Evolutionary conservation across 2,113 vertebrate genomes (phyloP).

Genomic region (Ceuthmochares aereus): DNA sequence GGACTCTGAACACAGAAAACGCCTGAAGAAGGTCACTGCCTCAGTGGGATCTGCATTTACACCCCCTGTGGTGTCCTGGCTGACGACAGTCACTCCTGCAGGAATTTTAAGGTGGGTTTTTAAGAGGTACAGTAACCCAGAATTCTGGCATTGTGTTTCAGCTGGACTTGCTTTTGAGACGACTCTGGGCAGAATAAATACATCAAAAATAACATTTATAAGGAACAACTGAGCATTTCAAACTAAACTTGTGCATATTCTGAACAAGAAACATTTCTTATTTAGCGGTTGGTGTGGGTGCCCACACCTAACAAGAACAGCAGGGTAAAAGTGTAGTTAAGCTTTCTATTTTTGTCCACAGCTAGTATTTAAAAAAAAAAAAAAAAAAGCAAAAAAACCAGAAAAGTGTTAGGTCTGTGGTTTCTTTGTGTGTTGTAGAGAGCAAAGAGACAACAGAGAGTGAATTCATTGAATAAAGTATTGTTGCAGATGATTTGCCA

Average conservation of each 20-base stretch:
- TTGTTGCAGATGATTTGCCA: slow-evolving; percentile 1
- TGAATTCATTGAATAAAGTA: slow-evolving; percentile 45
- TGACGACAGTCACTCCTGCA: neutral
- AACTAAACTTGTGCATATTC: neutral
- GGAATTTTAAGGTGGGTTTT: neutral
- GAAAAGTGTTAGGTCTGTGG: slow-evolving; percentile 3
- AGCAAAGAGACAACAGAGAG: slow-evolving; percentile 38
- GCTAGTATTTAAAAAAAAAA: neutral
- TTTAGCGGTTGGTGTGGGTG: slow-evolving; percentile 24
- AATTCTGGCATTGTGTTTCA: neutral
- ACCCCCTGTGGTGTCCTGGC: neutral
- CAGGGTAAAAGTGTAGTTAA: slow-evolving; percentile 34
- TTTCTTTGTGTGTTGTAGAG: neutral
- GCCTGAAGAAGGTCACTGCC: slow-evolving; percentile 25
- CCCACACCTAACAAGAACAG: slow-evolving; percentile 19
- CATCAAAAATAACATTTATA: neutral
- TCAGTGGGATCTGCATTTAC: neutral
- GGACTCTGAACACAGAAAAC: neutral
- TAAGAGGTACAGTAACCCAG: neutral
- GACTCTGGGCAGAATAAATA: neutral
- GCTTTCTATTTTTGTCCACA: slow-evolving; percentile 40
- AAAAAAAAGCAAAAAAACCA: neutral
- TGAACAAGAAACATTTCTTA: neutral
- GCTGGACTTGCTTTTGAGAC: neutral
- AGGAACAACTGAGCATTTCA: neutral